Evolutionary conservation across 2,888 invertebrate species (phyloP).

Genomic region (Azorinus chamasolen): DNA sequence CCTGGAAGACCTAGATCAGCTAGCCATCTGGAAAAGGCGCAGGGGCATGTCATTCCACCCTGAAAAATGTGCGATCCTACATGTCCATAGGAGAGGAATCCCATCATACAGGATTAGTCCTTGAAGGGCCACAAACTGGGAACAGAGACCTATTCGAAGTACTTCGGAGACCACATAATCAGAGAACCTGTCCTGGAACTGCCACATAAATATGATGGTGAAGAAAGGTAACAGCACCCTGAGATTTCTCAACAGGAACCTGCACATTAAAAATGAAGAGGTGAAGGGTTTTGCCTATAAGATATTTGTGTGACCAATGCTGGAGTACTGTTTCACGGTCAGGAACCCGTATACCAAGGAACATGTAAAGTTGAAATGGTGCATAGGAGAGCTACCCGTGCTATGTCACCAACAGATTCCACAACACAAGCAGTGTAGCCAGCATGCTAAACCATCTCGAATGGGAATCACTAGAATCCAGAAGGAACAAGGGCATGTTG

Average conservation of each 20-base stretch:
- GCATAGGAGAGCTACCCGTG: neutral
- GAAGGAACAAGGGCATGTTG: too few relatives aligned
- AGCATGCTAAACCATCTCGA: neutral
- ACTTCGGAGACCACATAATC: too few relatives aligned
- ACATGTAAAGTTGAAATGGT: too few relatives aligned
- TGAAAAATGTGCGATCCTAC: neutral
- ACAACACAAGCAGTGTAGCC: neutral
- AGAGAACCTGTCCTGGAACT: too few relatives aligned
- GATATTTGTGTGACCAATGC: neutral
- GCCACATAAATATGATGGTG: too few relatives aligned
- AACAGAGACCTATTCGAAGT: too few relatives aligned
- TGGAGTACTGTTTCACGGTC: too few relatives aligned
- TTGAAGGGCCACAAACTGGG: too few relatives aligned
- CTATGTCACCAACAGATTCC: neutral
- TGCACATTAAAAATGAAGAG: neutral
- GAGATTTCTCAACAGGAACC: neutral
- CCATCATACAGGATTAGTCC: neutral
- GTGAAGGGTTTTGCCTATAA: neutral
- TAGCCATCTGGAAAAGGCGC: neutral
- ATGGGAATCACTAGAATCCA: too few relatives aligned
- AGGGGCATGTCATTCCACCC: neutral
- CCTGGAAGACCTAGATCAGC: too few relatives aligned
- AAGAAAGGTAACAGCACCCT: constrained; percentile 1
- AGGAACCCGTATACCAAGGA: too few relatives aligned
- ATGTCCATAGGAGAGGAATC: neutral